Conservation (phyloP, 2,888 invertebrate genomes). For the Rhagophthalmus giganteus region DNA sequence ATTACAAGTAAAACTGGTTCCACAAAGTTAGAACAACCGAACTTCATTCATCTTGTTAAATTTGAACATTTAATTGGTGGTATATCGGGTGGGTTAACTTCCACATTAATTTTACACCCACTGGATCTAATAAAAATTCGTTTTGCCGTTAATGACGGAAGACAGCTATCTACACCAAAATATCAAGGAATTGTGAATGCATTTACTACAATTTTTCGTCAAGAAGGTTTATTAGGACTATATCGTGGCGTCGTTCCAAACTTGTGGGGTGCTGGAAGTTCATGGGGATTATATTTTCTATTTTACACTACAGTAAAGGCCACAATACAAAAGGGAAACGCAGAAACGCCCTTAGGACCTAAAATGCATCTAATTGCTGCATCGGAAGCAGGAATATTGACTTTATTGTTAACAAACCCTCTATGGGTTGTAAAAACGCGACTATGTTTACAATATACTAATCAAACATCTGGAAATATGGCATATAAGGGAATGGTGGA, state of each 20-base stretch:
- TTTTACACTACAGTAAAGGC: conserved; percentile 93
- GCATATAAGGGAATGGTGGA: conserved; percentile 89
- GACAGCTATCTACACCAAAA: conserved; percentile 73
- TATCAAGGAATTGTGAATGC: conserved; percentile 84
- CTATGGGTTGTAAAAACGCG: conserved; percentile 99
- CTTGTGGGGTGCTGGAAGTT: conserved; percentile 92
- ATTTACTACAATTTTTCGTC: conserved; percentile 78
- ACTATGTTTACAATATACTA: conserved; percentile 89
- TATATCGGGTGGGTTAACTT: conserved; percentile 90
- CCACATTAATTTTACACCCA: conserved; percentile 92
- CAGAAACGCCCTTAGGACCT: conserved; percentile 77
- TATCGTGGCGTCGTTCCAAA: conserved; percentile 98
- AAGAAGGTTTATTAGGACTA: conserved; percentile 85
- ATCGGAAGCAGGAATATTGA: conserved; percentile 85
- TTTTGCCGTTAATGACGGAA: conserved; percentile 97
- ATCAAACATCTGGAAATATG: conserved; percentile 60
- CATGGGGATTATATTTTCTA: conserved; percentile 98
- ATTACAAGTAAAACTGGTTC: conserved; percentile 4
- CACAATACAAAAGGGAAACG: conserved; percentile 84
- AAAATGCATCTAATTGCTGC: conserved; percentile 87
- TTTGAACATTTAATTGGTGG: conserved; percentile 96
- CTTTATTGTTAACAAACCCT: conserved; percentile 92
- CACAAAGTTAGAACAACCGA: neutral
- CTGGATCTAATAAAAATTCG: conserved; percentile 97
- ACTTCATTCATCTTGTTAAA: conserved; percentile 68